Evolutionary conservation across 2,888 invertebrate species (phyloP), one percentile per base, ranked within the genome.

Genomic region (Arctia plantaginis): DNA sequence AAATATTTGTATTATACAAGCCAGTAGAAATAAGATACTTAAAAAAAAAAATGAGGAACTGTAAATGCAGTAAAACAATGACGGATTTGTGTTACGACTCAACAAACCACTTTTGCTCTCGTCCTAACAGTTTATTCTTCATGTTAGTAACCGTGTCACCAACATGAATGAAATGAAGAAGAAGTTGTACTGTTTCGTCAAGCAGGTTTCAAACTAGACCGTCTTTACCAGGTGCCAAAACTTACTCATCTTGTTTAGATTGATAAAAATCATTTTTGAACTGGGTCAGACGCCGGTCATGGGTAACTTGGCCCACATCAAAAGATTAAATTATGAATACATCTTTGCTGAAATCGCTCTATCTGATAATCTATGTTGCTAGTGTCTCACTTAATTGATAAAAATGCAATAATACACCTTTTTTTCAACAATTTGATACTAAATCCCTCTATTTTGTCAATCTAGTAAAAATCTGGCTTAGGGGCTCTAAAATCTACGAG

Each of bases 181-280:
- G 80, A 82, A 70, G 82, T 78, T 68, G 76, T 83, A 83, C 83
- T 80, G 82, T 81, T 86, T 77, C 71, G 80, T 77, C 80, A 77
- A 87, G 85, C 88, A 85, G 81, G 86, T 89, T 86, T 81, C 68
- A 59, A 79, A 77, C 79, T 74, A 77, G 82, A 65, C 64, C 69
- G 12, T 15, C 62, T 62, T 30, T 30, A 65, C 72, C 13, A 15
- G n/a, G 15, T 15, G n/a, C 23, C 33, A 69, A 35, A 62, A 62
- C 27, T 62, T 27, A 62, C 62, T 27, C 18, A 62, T 62, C 30
- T 62, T 27, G 27, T 62, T 62, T 62, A 30, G 62, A 30, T 62
- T 62, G 2, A 30, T 30, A 18, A 59, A 59, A 18, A 1, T 12
- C 18, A n/a, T 30, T 30, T 62, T 62, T 62, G 62, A 62, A 30